Evolutionary conservation across 1,140 invertebrate genomes (phyloP).

Genomic region (Alviniconcha marisindica): DNA sequence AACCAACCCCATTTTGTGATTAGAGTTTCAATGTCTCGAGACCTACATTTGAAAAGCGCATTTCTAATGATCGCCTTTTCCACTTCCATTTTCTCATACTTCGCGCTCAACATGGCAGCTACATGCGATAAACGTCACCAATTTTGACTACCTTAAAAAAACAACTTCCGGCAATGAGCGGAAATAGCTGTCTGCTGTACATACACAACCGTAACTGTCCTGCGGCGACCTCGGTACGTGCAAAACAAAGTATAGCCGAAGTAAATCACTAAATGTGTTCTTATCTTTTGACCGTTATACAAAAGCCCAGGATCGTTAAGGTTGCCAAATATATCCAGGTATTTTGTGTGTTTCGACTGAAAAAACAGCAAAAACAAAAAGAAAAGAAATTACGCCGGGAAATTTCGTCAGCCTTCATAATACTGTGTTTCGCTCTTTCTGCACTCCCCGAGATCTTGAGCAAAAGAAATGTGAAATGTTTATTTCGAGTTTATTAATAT

Average conservation of each 20-base stretch:
- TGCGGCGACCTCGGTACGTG: background rate
- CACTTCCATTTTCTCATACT: conserved; percentile 13
- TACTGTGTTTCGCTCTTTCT: too few relatives aligned
- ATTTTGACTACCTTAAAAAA: background rate
- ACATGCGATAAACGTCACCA: background rate
- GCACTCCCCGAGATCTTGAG: too few relatives aligned
- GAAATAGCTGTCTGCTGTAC: conserved; percentile 33
- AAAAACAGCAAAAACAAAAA: too few relatives aligned
- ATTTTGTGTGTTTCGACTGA: too few relatives aligned
- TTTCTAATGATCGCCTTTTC: conserved; percentile 31
- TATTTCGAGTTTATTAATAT: too few relatives aligned
- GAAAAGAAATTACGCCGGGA: too few relatives aligned
- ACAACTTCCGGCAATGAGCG: background rate
- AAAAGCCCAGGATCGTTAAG: background rate
- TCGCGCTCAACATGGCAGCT: conserved; percentile 1
- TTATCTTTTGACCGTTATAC: background rate
- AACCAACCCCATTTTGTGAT: conserved; percentile 36
- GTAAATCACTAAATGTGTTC: background rate
- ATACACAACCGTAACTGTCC: background rate
- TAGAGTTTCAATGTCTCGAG: conserved; percentile 20
- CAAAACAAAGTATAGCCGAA: background rate
- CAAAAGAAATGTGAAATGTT: too few relatives aligned
- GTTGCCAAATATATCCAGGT: too few relatives aligned
- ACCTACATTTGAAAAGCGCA: conserved; percentile 20
- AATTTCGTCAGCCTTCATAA: too few relatives aligned